Evolutionary conservation across 2,797 vertebrate genomes (phyloP).

Genomic region (Darevskia mixta): DNA sequence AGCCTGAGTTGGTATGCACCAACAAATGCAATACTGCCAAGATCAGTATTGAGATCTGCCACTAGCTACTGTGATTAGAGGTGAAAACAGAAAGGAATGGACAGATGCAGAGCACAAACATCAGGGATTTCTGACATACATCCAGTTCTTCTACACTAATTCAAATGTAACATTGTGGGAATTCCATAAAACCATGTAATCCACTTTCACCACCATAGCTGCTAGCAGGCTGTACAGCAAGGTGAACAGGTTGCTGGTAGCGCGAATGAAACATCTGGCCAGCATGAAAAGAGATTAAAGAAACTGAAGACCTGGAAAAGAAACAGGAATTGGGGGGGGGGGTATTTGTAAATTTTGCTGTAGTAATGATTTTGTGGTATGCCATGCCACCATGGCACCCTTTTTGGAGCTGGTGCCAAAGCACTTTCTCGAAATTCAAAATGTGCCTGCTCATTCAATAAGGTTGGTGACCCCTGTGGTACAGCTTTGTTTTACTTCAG

Average conservation of each 20-base stretch:
- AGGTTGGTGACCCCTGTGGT: too few species aligned
- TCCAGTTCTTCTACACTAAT: background rate
- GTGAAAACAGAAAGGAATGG: background rate
- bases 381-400: too few species aligned
- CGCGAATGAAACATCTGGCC: constrained; percentile 29
- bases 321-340: background rate
- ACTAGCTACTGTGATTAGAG: background rate
- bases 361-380: background rate
- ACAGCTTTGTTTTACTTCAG: background rate
- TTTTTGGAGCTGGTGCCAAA: too few species aligned
- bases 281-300: constrained; percentile 30
- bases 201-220: background rate
- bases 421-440: too few species aligned
- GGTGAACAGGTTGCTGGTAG: background rate
- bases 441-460: too few species aligned
- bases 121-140: background rate
- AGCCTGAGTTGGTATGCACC: constrained; percentile 18
- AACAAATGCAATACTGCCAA: constrained; percentile 30
- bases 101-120: background rate
- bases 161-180: background rate
- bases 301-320: background rate
- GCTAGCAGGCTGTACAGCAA: background rate
- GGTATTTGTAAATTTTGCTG: constrained; percentile 3
- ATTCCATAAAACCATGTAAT: constrained; percentile 8
- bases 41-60: constrained; percentile 1